Percentiles rank a stretch among this genome's conserved stretches.
phyloP scores from a whole-genome alignment of 1,140 invertebrate genomes.

The Drosophila arawakana region DNA sequence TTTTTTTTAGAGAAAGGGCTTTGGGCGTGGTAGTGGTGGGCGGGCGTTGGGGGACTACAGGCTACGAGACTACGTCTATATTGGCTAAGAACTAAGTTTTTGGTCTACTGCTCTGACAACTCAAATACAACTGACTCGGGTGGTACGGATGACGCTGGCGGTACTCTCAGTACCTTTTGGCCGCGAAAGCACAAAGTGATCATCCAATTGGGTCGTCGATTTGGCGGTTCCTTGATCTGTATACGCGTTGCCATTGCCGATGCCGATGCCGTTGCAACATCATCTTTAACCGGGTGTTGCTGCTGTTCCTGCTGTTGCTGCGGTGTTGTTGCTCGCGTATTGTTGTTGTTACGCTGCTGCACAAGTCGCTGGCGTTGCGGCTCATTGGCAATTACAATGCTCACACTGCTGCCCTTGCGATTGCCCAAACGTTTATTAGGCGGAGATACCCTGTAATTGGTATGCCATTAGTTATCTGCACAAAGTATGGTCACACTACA shows the following conservation, averaged over 20 bases:
- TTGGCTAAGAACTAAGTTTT: slow-evolving; percentile 51
- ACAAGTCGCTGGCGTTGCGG: slow-evolving; percentile 55
- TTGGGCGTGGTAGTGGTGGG: neutral
- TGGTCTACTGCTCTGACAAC: slow-evolving; percentile 84
- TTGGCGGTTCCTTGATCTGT: slow-evolving; percentile 47
- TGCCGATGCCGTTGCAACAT: slow-evolving; percentile 14
- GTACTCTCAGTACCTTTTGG: slow-evolving; percentile 84
- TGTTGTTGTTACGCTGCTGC: slow-evolving; percentile 47
- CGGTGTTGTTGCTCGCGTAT: slow-evolving; percentile 17
- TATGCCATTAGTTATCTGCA: too few relatives aligned
- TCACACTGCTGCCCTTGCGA: slow-evolving; percentile 60
- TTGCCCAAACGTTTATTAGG: slow-evolving; percentile 51
- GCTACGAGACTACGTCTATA: slow-evolving; percentile 50
- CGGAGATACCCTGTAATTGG: slow-evolving; percentile 50
- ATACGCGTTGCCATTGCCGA: slow-evolving; percentile 40
- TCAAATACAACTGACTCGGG: slow-evolving; percentile 85
- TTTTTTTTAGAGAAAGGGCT: neutral
- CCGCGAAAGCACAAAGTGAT: slow-evolving; percentile 78
- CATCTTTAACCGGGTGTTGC: slow-evolving; percentile 1
- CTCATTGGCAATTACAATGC: slow-evolving; percentile 65
- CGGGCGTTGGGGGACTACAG: slow-evolving; percentile 18
- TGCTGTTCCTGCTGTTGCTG: slow-evolving; percentile 14
- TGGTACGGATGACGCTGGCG: slow-evolving; percentile 82
- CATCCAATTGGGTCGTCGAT: slow-evolving; percentile 66
- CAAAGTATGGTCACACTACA: neutral